A percentile compares a stretch with the other conserved stretches of the same genome.
These are phyloP conservation scores for Siphonodentalium dalli DNA, from an alignment of 2,888 invertebrate genomes.

Conservation along the genomic window DNA sequence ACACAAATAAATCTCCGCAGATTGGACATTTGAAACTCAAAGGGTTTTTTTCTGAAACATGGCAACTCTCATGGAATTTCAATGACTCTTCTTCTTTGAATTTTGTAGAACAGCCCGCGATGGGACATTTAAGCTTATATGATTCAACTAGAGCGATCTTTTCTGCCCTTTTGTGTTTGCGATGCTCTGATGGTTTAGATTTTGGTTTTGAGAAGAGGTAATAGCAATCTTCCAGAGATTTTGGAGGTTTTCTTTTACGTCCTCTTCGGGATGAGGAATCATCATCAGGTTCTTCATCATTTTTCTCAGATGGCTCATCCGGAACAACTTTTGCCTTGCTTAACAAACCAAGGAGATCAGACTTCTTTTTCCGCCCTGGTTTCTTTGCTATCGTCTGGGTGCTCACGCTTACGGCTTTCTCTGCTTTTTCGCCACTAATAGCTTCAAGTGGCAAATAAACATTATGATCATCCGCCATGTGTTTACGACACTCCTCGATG, in stretches of 20 bases:
- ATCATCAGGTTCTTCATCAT: conserved; percentile 26
- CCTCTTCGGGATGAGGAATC: conserved; percentile 26
- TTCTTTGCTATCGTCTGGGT: too few species aligned
- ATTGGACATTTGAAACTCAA: conserved; percentile 72
- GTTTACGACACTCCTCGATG: conserved; percentile 60
- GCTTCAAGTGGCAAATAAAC: conserved; percentile 17
- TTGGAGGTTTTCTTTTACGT: conserved; percentile 44
- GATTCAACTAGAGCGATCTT: conserved; percentile 12
- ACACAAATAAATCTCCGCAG: conserved; percentile 70
- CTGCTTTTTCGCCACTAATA: neutral
- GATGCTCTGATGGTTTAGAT: conserved; percentile 4
- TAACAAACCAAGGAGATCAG: conserved; percentile 11
- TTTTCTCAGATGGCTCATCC: conserved; percentile 12
- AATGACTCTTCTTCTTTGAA: conserved; percentile 72
- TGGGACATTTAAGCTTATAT: conserved; percentile 34
- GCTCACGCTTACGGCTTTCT: neutral
- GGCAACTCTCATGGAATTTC: conserved; percentile 74
- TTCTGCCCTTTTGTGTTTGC: conserved; percentile 15
- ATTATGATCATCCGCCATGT: conserved; percentile 59
- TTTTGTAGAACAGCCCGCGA: conserved; percentile 44
- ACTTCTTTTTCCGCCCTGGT: conserved; percentile 42
- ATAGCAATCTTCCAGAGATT: conserved; percentile 47
- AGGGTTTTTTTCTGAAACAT: conserved; percentile 62
- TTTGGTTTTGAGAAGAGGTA: conserved; percentile 39
- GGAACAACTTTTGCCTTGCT: conserved; percentile 32